Evolutionary conservation across 2,797 vertebrate species (phyloP).

Genomic region (Acanthurus tractus): DNA sequence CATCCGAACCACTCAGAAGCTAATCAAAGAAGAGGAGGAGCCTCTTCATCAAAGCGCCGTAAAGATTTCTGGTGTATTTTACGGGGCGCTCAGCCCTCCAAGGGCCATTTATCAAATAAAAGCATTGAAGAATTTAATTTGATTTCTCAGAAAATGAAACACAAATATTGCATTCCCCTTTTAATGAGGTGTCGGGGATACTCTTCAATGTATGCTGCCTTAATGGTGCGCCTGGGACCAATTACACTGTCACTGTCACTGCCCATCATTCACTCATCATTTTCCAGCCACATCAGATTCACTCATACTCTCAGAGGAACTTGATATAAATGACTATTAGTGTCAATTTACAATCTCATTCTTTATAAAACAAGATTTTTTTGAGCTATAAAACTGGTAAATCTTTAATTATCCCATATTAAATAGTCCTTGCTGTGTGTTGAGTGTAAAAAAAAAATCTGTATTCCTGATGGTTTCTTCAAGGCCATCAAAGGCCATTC

Average conservation of each 20-base stretch:
- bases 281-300: conserved; percentile 54
- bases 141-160: conserved; percentile 57
- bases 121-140: conserved; percentile 50
- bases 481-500: conserved; percentile 65
- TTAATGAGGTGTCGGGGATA: conserved; percentile 63
- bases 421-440: conserved; percentile 23
- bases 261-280: conserved; percentile 70
- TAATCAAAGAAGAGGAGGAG: conserved; percentile 75
- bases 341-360: conserved; percentile 36
- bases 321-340: conserved; percentile 42
- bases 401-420: conserved; percentile 28
- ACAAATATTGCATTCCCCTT: conserved; percentile 58
- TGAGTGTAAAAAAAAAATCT: conserved; percentile 31
- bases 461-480: conserved; percentile 47
- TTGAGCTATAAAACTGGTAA: conserved; percentile 37
- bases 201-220: conserved; percentile 53
- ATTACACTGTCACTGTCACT: conserved; percentile 66
- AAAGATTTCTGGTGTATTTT: conserved; percentile 24
- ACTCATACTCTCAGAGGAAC: conserved; percentile 41
- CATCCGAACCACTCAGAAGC: conserved; percentile 64
- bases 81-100: conserved; percentile 1
- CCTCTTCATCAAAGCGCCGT: conserved; percentile 17
- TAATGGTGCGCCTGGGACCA: conserved; percentile 66
- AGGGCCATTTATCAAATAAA: conserved; percentile 60
- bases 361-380: conserved; percentile 40